Evolutionary conservation across 23 tunicate species (phyloP).

Genomic region (Trididemnum clinides): DNA sequence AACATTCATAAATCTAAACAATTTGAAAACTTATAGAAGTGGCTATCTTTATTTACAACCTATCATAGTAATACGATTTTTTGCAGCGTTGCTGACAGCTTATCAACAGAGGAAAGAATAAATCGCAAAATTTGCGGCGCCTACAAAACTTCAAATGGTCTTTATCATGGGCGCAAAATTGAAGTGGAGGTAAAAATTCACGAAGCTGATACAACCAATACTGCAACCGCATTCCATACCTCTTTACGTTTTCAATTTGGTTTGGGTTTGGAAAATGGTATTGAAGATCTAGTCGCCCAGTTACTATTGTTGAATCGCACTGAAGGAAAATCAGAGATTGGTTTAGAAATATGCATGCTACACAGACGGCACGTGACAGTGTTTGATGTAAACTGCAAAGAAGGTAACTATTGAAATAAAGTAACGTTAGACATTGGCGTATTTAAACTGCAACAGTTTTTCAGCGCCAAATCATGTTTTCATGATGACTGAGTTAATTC

Average conservation of each 20-base stretch:
- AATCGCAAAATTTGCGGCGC: not conserved
- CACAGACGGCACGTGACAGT: constrained; percentile 1
- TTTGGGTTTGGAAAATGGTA: not conserved
- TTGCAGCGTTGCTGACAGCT: not conserved
- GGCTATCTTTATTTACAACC: too few species aligned
- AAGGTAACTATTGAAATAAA: too few species aligned
- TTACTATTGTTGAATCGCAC: not conserved
- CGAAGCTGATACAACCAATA: not conserved
- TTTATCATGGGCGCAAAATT: not conserved
- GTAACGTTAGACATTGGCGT: too few species aligned
- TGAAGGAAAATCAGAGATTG: not conserved
- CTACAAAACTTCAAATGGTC: not conserved
- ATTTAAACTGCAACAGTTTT: too few species aligned
- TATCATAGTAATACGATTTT: too few species aligned
- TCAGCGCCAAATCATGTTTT: too few species aligned
- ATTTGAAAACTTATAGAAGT: too few species aligned
- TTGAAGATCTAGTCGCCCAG: not conserved
- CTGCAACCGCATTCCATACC: not conserved
- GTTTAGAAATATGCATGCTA: not conserved
- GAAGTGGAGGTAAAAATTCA: not conserved
- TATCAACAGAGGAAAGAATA: not conserved
- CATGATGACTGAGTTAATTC: too few species aligned
- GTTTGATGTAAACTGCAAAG: not conserved
- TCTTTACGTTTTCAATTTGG: not conserved
- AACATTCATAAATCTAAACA: too few species aligned